Evolutionary conservation across 1,140 invertebrate species (phyloP), one percentile per base, ranked within the genome.

Genomic region (Papilio dardanus): DNA sequence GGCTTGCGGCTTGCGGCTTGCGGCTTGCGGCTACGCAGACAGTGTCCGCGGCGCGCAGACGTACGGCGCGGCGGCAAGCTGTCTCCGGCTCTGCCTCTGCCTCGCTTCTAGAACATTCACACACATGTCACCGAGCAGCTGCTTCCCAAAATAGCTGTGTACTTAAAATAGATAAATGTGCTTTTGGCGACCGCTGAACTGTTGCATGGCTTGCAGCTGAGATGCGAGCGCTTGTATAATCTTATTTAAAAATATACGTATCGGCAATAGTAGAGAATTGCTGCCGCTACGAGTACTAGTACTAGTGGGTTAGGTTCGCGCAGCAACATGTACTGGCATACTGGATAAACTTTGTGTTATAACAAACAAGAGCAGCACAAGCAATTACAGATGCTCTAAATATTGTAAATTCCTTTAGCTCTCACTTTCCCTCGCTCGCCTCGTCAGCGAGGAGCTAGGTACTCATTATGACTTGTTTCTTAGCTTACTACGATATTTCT

Each of bases 151-250:
- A 66, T 33, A 33, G 62, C n/a, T 10, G 31, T 6, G 62, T 31
- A 66, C 62, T 66, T 66, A 66, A 66, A n/a, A 31, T n/a, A 66
- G 30, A 66, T 66, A 66, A 66, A 66, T 66, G 62, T 66, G 21
- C 21, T 12, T 58, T 58, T 24, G 3, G 21, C 4, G 10, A 58
- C 54, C 21, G 14, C 54, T 58, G 54, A 14, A 12, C 50, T 54
- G 50, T 54, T 54, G n/a, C 19, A 50, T 6, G 21, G 46, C 46
- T 50, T 19, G 46, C 21, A 54, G 46, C 46, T 54, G n/a, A 19
- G 46, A 19, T 46, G 12, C 35, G 6, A 37, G 35, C 35, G 35
- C 7, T 37, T 37, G 35, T 10, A 37, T 37, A 10, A 10, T 37
- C 8, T 37, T 37, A 37, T 37, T 10, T 37, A 10, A 1, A 37